Percentiles rank a stretch among this genome's conserved stretches.
These are phyloP conservation scores for Caloenas nicobarica DNA, from an alignment of 2,113 vertebrate genomes.

Conservation along the genomic window DNA sequence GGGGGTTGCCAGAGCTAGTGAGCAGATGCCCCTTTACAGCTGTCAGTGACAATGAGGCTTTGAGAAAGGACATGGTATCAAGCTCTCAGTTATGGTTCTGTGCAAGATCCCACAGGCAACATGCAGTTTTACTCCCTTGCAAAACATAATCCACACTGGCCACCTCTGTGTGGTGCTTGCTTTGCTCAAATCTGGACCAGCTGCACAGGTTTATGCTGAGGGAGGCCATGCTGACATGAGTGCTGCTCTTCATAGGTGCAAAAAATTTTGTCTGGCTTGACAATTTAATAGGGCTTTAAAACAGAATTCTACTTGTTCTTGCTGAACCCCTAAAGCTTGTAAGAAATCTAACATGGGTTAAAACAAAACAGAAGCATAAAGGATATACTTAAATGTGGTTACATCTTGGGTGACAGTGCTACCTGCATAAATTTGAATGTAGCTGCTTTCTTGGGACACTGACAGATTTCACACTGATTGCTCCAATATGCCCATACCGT, in stretches of 20 bases:
- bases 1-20: background rate
- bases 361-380: background rate
- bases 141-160: background rate
- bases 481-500: accelerated
- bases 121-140: background rate
- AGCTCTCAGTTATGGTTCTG: background rate
- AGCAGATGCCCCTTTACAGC: background rate
- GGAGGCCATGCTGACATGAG: background rate
- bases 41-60: background rate
- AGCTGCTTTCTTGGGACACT: background rate
- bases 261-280: background rate
- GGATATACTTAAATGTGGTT: background rate
- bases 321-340: background rate
- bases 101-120: accelerated
- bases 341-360: background rate
- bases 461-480: background rate
- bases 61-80: background rate
- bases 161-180: background rate
- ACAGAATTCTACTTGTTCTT: background rate
- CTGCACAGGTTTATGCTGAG: background rate
- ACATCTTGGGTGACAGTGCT: background rate
- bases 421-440: background rate
- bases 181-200: background rate
- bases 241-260: background rate
- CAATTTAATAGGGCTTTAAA: background rate